Percentiles rank a stretch among this genome's conserved stretches.
phyloP scores from a whole-genome alignment of 53 echinoderm and acorn worm species.

The Temnopleurus reevesii region DNA sequence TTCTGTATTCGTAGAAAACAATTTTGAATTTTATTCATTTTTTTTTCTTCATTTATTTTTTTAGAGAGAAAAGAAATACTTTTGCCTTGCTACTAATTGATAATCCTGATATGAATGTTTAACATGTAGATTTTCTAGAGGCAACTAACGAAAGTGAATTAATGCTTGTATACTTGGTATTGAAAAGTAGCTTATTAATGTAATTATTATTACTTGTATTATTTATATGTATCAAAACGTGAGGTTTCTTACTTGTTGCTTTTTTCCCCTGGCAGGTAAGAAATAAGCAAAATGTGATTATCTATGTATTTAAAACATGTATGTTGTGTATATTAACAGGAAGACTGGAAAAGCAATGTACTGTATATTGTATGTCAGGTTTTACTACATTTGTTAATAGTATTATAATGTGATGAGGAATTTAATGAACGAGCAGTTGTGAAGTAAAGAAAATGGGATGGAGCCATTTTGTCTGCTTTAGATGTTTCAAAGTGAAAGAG shows the following conservation, averaged over 20 bases:
- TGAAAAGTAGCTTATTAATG: conserved; percentile 29
- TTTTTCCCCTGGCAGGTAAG: neutral
- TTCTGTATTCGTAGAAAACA: conserved; percentile 42
- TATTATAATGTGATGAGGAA: conserved; percentile 55
- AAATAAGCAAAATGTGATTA: neutral
- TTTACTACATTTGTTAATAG: conserved; percentile 61
- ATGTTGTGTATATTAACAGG: conserved; percentile 54
- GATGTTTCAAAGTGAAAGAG: conserved; percentile 34
- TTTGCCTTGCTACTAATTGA: conserved; percentile 37
- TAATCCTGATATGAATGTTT: neutral
- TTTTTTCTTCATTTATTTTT: neutral
- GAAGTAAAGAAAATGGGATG: neutral
- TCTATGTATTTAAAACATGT: conserved; percentile 52
- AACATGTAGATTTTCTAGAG: conserved; percentile 23
- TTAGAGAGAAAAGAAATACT: neutral
- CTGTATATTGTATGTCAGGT: conserved; percentile 59
- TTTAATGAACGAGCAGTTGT: conserved; percentile 23
- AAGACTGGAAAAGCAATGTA: conserved; percentile 8
- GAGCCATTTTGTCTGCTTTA: conserved; percentile 27
- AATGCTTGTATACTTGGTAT: conserved; percentile 47
- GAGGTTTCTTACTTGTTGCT: conserved; percentile 11
- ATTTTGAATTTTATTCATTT: neutral
- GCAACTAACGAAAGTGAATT: conserved; percentile 37
- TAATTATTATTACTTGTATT: conserved; percentile 55
- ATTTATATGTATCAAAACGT: conserved; percentile 55